Evolutionary conservation across 2,888 invertebrate genomes (phyloP).

Genomic region (Leptogaster cylindrica): DNA sequence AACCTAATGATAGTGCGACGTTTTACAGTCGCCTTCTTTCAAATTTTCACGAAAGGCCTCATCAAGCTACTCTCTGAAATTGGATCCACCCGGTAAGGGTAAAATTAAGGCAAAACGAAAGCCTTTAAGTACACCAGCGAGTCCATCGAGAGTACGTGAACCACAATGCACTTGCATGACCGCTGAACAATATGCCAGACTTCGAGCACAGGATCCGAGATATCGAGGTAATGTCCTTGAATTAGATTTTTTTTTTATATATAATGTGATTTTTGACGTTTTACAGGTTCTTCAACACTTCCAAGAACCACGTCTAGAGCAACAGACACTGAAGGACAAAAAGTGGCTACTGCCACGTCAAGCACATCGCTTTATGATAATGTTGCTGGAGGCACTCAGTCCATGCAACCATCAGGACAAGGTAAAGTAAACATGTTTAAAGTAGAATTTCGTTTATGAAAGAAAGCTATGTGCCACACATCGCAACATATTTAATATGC

Average conservation of each 20-base stretch:
- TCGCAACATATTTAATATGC: no score
- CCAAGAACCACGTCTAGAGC: constrained; percentile 78
- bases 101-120: constrained; percentile 88
- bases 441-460: no score
- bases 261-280: constrained; percentile 48
- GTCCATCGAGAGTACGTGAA: constrained; percentile 83
- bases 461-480: no score
- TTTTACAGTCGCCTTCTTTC: constrained; percentile 94
- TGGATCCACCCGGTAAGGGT: constrained; percentile 88
- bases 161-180: constrained; percentile 96
- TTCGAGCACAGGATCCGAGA: constrained; percentile 83
- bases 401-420: constrained; percentile 52
- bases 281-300: constrained; percentile 80
- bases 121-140: constrained; percentile 91
- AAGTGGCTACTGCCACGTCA: constrained; percentile 84
- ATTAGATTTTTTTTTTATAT: background rate
- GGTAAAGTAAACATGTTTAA: no score
- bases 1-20: constrained; percentile 68
- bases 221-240: constrained; percentile 66
- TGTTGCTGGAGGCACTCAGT: constrained; percentile 64
- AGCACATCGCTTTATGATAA: constrained; percentile 89
- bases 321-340: constrained; percentile 72
- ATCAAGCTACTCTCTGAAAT: constrained; percentile 93
- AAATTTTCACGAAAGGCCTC: constrained; percentile 97
- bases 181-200: constrained; percentile 86